Conservation (phyloP, 1,140 invertebrate species). For the Stegodyphus dumicola region DNA sequence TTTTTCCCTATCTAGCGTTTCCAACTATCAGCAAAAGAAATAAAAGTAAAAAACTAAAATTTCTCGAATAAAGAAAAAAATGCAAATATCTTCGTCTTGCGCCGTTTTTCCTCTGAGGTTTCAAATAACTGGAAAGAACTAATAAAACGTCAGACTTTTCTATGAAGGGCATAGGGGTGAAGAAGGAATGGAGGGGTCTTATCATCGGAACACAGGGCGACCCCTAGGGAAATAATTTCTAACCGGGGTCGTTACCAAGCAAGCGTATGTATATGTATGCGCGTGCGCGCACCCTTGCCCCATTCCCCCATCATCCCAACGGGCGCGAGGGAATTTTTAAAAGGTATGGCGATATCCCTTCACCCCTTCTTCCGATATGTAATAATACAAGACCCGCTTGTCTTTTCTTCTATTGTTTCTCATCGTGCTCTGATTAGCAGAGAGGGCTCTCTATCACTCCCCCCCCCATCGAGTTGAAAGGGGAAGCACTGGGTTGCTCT, state of each 20-base stretch:
- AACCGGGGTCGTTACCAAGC: constrained; percentile 53
- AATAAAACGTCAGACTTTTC: constrained; percentile 57
- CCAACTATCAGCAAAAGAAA: no score
- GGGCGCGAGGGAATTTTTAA: constrained; percentile 20
- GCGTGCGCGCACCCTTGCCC: background rate
- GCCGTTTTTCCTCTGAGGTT: background rate
- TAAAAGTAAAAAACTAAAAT: no score
- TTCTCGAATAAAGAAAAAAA: background rate
- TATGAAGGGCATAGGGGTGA: background rate
- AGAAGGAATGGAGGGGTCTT: constrained; percentile 17
- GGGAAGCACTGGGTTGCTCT: no score
- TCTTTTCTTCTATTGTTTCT: constrained; percentile 1
- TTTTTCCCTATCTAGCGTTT: no score
- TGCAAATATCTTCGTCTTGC: background rate
- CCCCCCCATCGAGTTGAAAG: no score
- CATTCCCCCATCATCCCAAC: background rate
- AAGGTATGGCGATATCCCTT: constrained; percentile 45
- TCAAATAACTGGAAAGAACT: constrained; percentile 45
- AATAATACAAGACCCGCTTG: background rate
- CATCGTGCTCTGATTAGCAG: background rate
- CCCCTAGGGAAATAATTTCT: constrained; percentile 57
- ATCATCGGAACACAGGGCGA: constrained; percentile 51
- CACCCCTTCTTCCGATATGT: constrained; percentile 23
- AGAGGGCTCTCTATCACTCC: no score
- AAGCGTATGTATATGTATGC: background rate